phyloP scores from a whole-genome alignment of 2,797 vertebrate species.

The Carcharodon carcharias region DNA sequence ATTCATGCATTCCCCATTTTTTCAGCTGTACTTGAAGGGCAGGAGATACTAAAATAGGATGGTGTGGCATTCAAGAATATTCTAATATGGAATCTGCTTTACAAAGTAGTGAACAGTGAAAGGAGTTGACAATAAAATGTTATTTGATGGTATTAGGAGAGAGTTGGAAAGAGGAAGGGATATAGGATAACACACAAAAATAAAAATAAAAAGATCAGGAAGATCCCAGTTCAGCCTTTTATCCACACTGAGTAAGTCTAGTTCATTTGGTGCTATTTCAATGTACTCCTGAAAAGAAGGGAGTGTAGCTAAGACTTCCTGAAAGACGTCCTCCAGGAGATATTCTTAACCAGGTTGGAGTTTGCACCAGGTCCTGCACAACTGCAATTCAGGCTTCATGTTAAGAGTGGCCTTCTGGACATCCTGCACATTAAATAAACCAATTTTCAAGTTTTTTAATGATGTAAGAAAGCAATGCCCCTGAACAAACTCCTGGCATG shows the following conservation, averaged over 20 bases:
- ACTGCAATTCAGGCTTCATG: too few species aligned
- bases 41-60: neutral
- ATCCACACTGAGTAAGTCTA: neutral
- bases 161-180: neutral
- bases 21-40: neutral
- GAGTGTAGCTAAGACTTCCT: neutral
- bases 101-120: neutral
- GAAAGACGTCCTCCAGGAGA: too few species aligned
- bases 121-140: neutral
- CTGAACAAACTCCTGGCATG: too few species aligned
- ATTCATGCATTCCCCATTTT: neutral
- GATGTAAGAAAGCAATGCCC: too few species aligned
- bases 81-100: neutral
- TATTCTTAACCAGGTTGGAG: too few species aligned
- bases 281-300: neutral
- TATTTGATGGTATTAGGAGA: neutral
- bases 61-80: neutral
- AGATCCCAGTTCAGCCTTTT: neutral
- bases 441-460: too few species aligned
- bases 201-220: neutral
- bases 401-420: too few species aligned
- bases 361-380: too few species aligned
- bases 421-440: too few species aligned
- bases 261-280: neutral
- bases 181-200: neutral